These are phyloP conservation scores for Lophotriccus pileatus DNA, from an alignment of 2,797 vertebrate species.

Conservation along the genomic window DNA sequence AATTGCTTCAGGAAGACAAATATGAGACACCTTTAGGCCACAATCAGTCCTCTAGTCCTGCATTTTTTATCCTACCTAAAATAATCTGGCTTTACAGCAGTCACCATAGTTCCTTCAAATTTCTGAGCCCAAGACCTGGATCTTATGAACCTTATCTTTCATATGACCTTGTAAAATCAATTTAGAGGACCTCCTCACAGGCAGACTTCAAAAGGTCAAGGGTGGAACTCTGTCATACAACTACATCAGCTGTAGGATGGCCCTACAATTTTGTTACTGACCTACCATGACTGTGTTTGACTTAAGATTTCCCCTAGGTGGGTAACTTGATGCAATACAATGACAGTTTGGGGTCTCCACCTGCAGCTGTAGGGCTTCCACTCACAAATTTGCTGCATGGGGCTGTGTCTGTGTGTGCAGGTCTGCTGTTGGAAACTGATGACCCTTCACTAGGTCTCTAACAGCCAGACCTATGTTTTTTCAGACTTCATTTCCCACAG, in stretches of 20 bases:
- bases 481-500: neutral
- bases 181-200: neutral
- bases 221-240: too few species aligned
- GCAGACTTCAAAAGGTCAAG: neutral
- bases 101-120: neutral
- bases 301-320: accelerated
- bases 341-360: accelerated
- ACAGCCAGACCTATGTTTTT: accelerated
- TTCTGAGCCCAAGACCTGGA: neutral
- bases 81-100: neutral
- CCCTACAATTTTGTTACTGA: neutral
- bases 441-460: accelerated
- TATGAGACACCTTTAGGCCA: neutral
- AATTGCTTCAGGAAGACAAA: neutral
- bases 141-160: neutral
- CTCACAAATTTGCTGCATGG: accelerated
- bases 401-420: accelerated
- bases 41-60: neutral
- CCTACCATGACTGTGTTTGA: neutral
- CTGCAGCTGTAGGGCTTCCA: accelerated
- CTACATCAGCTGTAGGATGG: neutral
- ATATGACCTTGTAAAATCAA: neutral
- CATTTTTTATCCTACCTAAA: neutral
- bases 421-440: accelerated
- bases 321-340: too few species aligned